Conservation (phyloP, 2,888 invertebrate genomes). For the Chaetoderma sp. region DNA sequence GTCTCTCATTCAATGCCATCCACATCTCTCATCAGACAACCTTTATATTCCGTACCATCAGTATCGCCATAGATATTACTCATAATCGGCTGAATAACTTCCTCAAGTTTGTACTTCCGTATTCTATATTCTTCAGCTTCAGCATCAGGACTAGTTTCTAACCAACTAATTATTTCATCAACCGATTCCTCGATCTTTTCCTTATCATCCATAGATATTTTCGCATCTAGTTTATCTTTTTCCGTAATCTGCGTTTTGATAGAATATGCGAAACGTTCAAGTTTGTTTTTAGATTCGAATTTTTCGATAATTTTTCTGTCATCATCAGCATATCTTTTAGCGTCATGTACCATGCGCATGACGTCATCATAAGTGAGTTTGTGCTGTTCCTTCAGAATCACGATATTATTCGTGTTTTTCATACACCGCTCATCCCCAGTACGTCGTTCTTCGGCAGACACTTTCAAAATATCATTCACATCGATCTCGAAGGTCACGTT, state of each 20-base stretch:
- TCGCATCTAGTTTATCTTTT: no score
- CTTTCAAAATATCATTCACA: constrained; percentile 68
- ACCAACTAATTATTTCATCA: constrained; percentile 96
- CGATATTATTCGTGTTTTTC: constrained; percentile 97
- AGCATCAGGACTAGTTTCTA: constrained; percentile 92
- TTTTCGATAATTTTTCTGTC: constrained; percentile 87
- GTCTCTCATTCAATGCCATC: no score
- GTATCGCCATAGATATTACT: no score
- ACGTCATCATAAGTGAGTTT: constrained; percentile 96
- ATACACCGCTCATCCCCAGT: constrained; percentile 99
- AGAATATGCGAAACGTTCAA: constrained; percentile 94
- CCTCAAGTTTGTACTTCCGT: constrained; percentile 92
- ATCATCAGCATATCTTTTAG: constrained; percentile 97
- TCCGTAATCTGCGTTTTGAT: no score
- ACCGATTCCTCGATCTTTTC: constrained; percentile 92
- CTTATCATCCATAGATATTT: constrained; percentile 88
- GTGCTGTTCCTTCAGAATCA: constrained; percentile 98
- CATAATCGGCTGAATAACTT: constrained; percentile 95
- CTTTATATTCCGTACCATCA: no score
- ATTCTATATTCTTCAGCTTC: constrained; percentile 92
- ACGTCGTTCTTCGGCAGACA: constrained; percentile 97
- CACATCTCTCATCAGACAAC: no score
- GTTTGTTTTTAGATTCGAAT: constrained; percentile 94
- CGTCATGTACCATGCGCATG: constrained; percentile 97
- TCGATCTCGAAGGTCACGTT: constrained; percentile 71